Base-by-base conservation (phyloP, 2,888 invertebrate genomes). In the Chloroclystis v-ata region DNA sequence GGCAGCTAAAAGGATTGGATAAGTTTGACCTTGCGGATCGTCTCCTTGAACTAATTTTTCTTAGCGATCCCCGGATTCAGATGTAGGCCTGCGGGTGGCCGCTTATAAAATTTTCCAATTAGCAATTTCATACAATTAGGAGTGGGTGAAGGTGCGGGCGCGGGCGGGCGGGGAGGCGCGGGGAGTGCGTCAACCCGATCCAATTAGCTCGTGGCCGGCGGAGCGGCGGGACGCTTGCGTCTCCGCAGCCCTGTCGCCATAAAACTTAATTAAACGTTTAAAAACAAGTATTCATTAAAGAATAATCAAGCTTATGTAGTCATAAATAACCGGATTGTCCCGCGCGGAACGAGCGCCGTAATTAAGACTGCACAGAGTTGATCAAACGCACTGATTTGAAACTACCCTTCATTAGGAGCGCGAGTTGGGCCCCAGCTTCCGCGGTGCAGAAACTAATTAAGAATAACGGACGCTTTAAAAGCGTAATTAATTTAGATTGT, bases 251-350 rank as follows among this genome's bases (percentile, higher is more conserved):
- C 85, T 83, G 89, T 87, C 87, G 83, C 87, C 85, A 88, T 88
- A 89, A 89, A 89, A 88, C 89, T 89, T 89, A 88, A 89, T 89
- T 89, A 88, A 89, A 87, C 88, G 85, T 85, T 88, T 88, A 87
- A 88, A 89, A 88, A 89, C 89, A 87, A 88, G 88, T 87, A 88
- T 88, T 88, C 86, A 88, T 88, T 89, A 87, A 89, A 88, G 87
- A 89, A 89, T 89, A 88, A 89, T 89, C 86, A 86, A 87, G 86
- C 87, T 88, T 88, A 88, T 89, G 88, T 89, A 87, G 88, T 85
- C 85, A 87, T 89, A 89, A 89, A 88, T 88, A 88, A 88, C 86
- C 79, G 85, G 86, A 88, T 88, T 84, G 86, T 86, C 87, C 85
- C 85, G 83, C 79, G 81, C 80, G 75, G 82, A 82, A 82, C 85